Conservation (phyloP, 2,113 vertebrate species). For the Cottus gobio region DNA sequence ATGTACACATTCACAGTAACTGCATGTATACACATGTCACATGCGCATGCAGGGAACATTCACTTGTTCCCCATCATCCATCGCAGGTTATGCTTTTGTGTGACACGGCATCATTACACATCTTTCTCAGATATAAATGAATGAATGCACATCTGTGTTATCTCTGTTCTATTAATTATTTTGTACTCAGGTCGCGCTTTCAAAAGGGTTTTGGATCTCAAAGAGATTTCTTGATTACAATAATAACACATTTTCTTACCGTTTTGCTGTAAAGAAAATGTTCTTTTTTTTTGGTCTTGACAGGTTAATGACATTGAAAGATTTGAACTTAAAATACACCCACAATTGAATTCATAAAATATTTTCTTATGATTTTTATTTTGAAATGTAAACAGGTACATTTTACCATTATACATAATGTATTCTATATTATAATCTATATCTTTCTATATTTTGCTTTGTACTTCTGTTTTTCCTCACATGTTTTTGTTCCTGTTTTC, state of each 20-base stretch:
- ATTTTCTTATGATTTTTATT: neutral
- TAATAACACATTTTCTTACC: neutral
- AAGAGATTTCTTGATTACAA: neutral
- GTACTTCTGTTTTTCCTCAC: neutral
- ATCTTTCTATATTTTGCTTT: neutral
- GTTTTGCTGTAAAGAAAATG: neutral
- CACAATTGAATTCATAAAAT: neutral
- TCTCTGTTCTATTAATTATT: neutral
- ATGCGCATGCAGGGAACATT: too few relatives aligned
- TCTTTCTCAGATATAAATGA: neutral
- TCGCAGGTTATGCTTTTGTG: neutral
- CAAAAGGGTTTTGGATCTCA: neutral
- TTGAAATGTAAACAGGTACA: neutral
- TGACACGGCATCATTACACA: neutral
- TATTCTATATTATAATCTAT: neutral
- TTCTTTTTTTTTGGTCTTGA: neutral
- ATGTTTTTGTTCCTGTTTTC: conserved; percentile 45
- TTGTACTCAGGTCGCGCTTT: neutral
- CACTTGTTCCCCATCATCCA: neutral
- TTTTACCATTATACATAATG: neutral
- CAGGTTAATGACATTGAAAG: neutral
- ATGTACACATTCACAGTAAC: neutral
- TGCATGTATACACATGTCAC: neutral
- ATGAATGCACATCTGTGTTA: neutral
- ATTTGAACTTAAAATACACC: neutral